A percentile compares a stretch with the other conserved stretches of the same genome.
These are phyloP conservation scores for Pyrrhura leucotis DNA, from an alignment of 2,797 vertebrate genomes.

Conservation along the genomic window DNA sequence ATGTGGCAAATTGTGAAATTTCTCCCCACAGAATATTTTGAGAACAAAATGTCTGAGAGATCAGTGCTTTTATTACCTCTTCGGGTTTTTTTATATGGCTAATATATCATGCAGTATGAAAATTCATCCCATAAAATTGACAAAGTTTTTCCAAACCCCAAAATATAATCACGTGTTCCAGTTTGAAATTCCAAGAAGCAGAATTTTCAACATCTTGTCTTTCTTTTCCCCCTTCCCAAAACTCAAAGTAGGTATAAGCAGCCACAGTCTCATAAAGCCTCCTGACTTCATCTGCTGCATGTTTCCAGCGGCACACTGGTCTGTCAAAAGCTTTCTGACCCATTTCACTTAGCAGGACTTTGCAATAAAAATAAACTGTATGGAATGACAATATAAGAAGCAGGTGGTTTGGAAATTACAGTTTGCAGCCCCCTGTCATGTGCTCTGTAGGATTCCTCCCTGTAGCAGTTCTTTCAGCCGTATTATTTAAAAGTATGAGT, in stretches of 20 bases:
- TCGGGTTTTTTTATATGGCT: fast-evolving
- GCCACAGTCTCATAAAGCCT: not conserved
- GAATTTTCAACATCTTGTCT: not conserved
- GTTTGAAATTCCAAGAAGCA: not conserved
- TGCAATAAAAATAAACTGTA: not conserved
- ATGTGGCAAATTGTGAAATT: fast-evolving
- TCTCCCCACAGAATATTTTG: not conserved
- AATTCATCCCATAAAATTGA: fast-evolving
- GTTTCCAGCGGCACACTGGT: not conserved
- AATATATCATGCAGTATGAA: fast-evolving
- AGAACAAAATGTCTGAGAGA: not conserved
- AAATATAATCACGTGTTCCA: not conserved
- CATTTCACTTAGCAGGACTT: not conserved
- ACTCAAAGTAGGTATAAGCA: not conserved
- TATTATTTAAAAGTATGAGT: not conserved
- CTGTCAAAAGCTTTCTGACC: not conserved
- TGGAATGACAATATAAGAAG: not conserved
- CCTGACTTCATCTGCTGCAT: not conserved
- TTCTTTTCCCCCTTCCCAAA: not conserved
- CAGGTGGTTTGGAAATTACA: not conserved
- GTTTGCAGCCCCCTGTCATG: not conserved
- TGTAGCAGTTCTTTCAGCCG: not conserved
- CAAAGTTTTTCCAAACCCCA: not conserved
- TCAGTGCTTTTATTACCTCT: not conserved
- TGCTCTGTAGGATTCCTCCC: not conserved